Evolutionary conservation across 2,113 vertebrate genomes (phyloP), one percentile per base, ranked within the genome.

Genomic region (Microcebus ravelobensis): DNA sequence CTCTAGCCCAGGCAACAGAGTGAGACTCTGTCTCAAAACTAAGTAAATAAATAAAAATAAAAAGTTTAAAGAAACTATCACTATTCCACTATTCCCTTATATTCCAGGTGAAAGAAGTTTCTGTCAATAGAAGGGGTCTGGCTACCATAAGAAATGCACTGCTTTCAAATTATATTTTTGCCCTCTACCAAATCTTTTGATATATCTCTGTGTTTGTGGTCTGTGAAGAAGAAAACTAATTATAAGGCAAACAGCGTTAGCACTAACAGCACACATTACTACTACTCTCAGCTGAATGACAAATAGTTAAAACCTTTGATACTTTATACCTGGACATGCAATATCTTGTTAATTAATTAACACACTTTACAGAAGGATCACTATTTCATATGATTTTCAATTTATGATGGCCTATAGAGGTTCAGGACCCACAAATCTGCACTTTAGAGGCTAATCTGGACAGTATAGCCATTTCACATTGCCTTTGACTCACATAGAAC

Each of bases 141-240:
- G 29, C 48, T 93, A 81, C 57, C 14, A 6, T 36, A 45, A 68
- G 27, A n/a, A 70, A 90, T 4, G 61, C 31, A 12, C 4, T 61
- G 67, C 73, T 83, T 95, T 91, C 87, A 94, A 79, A 73, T 68
- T 70, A 39, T 63, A 87, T 63, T 71, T 73, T 39, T 93, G 50
- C 36, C 34, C 17, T 93, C 31, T 74, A 67, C 27, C 71, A 80
- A 73, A 91, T 57, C 15, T 5, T 81, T 57, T 29, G 4, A 29
- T 29, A 23, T 21, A 27, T 39, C 12, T 52, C 20, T 50, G 29
- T 83, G 39, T 83, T 17, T 31, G 9, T 27, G 34, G 15, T 31
- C 11, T 48, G 36, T 7, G 18, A 23, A 83, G n/a, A 70, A 90
- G 52, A 55, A 59, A 83, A 87, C 57, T 93, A 88, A 36, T 67